phyloP scores from a whole-genome alignment of 2,797 vertebrate genomes.

The Echeneis naucrates region DNA sequence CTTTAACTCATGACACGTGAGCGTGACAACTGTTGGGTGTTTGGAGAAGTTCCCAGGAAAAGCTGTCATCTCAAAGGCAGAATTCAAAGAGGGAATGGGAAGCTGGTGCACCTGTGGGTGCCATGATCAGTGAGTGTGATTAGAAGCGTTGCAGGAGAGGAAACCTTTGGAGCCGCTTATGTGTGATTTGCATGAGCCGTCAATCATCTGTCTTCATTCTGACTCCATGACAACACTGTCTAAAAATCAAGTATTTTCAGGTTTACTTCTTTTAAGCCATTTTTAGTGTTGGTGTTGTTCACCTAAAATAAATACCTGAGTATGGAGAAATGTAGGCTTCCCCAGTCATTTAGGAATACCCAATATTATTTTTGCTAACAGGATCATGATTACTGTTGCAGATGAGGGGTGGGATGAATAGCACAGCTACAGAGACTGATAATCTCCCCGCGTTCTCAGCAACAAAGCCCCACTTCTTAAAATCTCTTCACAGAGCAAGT shows the following conservation, averaged over 20 bases:
- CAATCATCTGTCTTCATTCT: conserved; percentile 70
- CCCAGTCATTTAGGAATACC: conserved; percentile 56
- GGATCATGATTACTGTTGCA: conserved; percentile 70
- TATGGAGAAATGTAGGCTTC: conserved; percentile 35
- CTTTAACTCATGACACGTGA: conserved; percentile 64
- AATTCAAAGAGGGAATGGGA: conserved; percentile 65
- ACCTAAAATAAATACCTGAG: conserved; percentile 52
- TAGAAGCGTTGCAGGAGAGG: conserved; percentile 62
- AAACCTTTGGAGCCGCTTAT: conserved; percentile 60
- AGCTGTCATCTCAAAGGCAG: conserved; percentile 63
- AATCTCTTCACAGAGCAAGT: conserved; percentile 59
- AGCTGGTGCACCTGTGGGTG: conserved; percentile 74
- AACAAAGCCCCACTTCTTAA: conserved; percentile 62
- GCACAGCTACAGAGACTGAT: conserved; percentile 67
- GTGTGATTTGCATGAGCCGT: conserved; percentile 76
- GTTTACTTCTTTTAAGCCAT: conserved; percentile 14
- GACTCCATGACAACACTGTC: conserved; percentile 62
- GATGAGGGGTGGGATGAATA: conserved; percentile 69
- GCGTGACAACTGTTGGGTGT: conserved; percentile 71
- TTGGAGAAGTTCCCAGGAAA: conserved; percentile 73
- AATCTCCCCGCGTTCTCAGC: conserved; percentile 56
- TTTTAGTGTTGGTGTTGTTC: conserved; percentile 35
- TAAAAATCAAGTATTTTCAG: conserved; percentile 23
- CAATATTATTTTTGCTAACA: conserved; percentile 72
- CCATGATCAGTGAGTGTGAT: conserved; percentile 68